Conservation (phyloP, 2,797 vertebrate genomes). For the Pipistrellus nathusii region DNA sequence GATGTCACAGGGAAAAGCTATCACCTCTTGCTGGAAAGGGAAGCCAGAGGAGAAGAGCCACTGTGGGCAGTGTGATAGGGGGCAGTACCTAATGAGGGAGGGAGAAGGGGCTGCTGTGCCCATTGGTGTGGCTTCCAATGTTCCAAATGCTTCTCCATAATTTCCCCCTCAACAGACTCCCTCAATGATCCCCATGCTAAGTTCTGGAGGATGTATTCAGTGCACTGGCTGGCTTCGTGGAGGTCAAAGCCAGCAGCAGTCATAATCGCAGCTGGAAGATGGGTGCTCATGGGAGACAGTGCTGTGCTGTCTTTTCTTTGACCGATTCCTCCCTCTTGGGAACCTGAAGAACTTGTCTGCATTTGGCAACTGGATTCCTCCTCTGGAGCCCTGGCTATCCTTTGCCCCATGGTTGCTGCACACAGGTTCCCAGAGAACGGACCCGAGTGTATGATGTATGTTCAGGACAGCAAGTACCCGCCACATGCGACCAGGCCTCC, state of each 20-base stretch:
- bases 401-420: not conserved
- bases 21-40: not conserved
- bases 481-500: not conserved
- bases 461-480: not conserved
- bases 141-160: slow-evolving; percentile 3
- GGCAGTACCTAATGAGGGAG: not conserved
- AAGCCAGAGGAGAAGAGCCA: not conserved
- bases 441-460: not conserved
- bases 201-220: slow-evolving; percentile 17
- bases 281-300: not conserved
- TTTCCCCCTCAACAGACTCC: not conserved
- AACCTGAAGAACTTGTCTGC: not conserved
- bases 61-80: not conserved
- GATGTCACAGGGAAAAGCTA: not conserved
- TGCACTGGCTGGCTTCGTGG: not conserved
- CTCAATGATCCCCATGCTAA: not conserved
- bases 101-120: not conserved
- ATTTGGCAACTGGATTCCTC: not conserved
- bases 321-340: not conserved
- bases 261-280: not conserved
- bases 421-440: not conserved
- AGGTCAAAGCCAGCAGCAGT: slow-evolving; percentile 1
- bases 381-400: not conserved
- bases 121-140: not conserved
- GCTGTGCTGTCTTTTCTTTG: not conserved